These are phyloP conservation scores for Epirrita christyi DNA, from an alignment of 2,888 invertebrate species.

Conservation along the genomic window DNA sequence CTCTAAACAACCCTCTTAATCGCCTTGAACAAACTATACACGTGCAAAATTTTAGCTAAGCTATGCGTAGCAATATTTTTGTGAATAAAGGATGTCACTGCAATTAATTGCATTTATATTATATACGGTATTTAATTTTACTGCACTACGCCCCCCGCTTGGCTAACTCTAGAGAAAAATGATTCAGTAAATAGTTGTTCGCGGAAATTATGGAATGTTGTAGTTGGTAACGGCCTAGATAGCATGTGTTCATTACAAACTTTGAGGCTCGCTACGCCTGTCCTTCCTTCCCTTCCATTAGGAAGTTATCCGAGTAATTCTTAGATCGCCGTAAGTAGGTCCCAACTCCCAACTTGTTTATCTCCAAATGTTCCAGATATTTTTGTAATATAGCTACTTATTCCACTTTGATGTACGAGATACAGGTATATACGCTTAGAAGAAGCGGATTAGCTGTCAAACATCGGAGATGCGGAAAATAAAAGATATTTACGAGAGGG, in stretches of 20 bases:
- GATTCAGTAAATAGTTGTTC: conserved; percentile 46
- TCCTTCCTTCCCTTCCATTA: conserved; percentile 42
- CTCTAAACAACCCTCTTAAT: conserved; percentile 18
- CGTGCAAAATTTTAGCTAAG: conserved; percentile 1
- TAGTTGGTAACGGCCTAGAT: conserved; percentile 39
- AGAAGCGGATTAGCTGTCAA: conserved; percentile 44
- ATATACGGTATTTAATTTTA: conserved; percentile 36
- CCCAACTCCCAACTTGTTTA: conserved; percentile 34
- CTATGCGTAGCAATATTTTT: conserved; percentile 30
- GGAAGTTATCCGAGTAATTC: conserved; percentile 43
- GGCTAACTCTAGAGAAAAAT: conserved; percentile 44
- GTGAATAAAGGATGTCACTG: conserved; percentile 49
- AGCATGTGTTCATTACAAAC: conserved; percentile 46
- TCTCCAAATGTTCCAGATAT: conserved; percentile 33
- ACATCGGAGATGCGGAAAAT: conserved; percentile 51
- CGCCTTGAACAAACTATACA: conserved; percentile 6
- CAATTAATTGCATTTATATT: conserved; percentile 46
- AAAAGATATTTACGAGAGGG: conserved; percentile 61
- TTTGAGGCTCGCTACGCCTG: conserved; percentile 39
- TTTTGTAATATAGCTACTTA: conserved; percentile 31
- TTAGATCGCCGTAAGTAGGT: conserved; percentile 39
- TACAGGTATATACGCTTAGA: conserved; percentile 35
- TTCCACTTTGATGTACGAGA: conserved; percentile 21
- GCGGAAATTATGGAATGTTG: conserved; percentile 40
- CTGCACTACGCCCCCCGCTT: conserved; percentile 42